phyloP scores from a whole-genome alignment of 1,140 invertebrate species.

The Ceratina japonica region DNA sequence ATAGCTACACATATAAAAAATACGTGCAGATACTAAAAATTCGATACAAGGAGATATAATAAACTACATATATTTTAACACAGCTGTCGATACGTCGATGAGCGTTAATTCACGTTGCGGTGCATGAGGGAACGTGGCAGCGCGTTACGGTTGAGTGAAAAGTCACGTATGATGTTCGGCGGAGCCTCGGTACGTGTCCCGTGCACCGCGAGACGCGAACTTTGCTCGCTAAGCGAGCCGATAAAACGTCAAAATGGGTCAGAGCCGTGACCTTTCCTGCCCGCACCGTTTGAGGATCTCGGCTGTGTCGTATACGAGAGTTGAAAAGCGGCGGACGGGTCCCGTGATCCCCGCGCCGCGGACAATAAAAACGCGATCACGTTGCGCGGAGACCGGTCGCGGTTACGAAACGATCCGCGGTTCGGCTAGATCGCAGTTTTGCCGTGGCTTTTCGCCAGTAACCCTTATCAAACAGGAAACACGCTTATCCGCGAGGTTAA shows the following conservation, averaged over 20 bases:
- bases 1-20: too few relatives aligned
- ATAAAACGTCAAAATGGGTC: slow-evolving; percentile 76
- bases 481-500: neutral
- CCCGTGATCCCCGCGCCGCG: neutral
- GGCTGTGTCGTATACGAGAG: slow-evolving; percentile 15
- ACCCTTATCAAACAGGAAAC: slow-evolving; percentile 8
- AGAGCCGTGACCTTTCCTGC: slow-evolving; percentile 76
- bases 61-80: too few relatives aligned
- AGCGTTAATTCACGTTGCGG: too few relatives aligned
- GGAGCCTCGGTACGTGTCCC: slow-evolving; percentile 23
- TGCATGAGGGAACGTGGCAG: neutral
- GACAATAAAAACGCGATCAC: slow-evolving; percentile 32
- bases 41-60: too few relatives aligned
- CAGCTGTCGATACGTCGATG: too few relatives aligned
- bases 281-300: slow-evolving; percentile 44
- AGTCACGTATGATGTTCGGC: slow-evolving; percentile 43
- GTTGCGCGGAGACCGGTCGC: neutral
- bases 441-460: neutral
- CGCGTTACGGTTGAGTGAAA: slow-evolving; percentile 13
- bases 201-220: slow-evolving; percentile 66
- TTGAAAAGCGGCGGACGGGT: neutral
- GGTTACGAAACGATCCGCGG: slow-evolving; percentile 29
- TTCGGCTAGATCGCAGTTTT: neutral
- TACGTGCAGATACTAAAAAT: too few relatives aligned
- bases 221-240: slow-evolving; percentile 71